phyloP scores from a whole-genome alignment of 2,888 invertebrate species.

The Syrista parreyssii region DNA sequence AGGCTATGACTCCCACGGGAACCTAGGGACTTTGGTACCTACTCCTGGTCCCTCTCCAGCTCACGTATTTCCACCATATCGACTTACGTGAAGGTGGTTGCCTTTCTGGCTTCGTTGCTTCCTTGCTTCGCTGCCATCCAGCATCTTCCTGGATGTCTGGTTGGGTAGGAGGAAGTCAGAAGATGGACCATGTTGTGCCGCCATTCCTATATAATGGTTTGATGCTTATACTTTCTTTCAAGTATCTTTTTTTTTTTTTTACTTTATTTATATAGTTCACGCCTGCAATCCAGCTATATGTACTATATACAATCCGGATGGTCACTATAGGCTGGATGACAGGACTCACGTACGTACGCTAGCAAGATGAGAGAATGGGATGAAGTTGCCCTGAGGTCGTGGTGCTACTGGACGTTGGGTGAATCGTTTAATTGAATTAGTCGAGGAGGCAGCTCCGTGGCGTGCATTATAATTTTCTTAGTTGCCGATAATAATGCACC shows the following conservation, averaged over 20 bases:
- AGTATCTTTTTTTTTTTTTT: too few species aligned
- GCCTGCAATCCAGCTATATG: too few species aligned
- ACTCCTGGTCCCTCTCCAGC: slow-evolving; percentile 50
- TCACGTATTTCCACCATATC: slow-evolving; percentile 35
- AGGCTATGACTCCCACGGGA: slow-evolving; percentile 60
- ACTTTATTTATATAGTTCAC: too few species aligned
- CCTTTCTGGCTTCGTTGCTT: too few species aligned
- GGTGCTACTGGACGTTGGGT: slow-evolving; percentile 36
- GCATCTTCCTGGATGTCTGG: too few species aligned
- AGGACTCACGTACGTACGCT: background rate
- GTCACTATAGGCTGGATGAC: background rate
- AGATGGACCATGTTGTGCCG: too few species aligned
- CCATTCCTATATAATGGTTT: too few species aligned
- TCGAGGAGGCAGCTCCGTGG: slow-evolving; percentile 45
- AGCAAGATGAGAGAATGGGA: slow-evolving; percentile 35
- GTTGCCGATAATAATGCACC: slow-evolving; percentile 1
- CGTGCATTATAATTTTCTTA: slow-evolving; percentile 46
- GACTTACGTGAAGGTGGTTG: slow-evolving; percentile 21
- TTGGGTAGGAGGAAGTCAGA: too few species aligned
- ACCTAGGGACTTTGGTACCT: slow-evolving; percentile 27
- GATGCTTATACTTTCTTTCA: too few species aligned
- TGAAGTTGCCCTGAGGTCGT: slow-evolving; percentile 59
- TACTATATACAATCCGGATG: too few species aligned
- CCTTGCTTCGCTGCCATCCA: too few species aligned
- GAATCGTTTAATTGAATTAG: slow-evolving; percentile 64